Conservation (phyloP, 2,113 vertebrate species). For the Heterotis niloticus region DNA sequence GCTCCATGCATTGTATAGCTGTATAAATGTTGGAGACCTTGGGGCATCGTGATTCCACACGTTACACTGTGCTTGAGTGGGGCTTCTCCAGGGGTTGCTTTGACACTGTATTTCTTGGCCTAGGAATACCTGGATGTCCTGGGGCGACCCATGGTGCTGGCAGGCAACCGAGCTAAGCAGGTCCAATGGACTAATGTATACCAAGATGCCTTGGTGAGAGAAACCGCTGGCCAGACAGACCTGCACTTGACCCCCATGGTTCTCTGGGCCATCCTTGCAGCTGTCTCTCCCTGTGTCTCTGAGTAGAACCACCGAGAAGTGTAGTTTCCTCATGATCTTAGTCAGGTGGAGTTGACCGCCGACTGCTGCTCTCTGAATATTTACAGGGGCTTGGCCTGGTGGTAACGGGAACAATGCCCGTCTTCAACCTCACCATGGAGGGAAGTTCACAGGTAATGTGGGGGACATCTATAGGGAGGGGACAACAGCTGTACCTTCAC, state of each 20-base stretch:
- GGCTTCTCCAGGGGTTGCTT: too few relatives aligned
- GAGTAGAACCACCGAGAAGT: neutral
- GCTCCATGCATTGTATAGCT: too few relatives aligned
- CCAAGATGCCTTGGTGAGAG: slow-evolving; percentile 89
- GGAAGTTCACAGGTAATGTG: slow-evolving; percentile 80
- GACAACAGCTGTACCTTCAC: too few relatives aligned
- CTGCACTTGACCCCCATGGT: too few relatives aligned
- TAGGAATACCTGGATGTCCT: slow-evolving; percentile 97
- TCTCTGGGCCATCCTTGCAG: too few relatives aligned
- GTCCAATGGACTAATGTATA: slow-evolving; percentile 99
- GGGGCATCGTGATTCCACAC: too few relatives aligned
- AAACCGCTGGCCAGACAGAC: neutral
- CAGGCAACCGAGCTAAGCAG: slow-evolving; percentile 89
- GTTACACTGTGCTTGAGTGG: too few relatives aligned
- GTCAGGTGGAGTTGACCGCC: neutral
- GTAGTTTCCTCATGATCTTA: neutral
- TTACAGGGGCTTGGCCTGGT: slow-evolving; percentile 92
- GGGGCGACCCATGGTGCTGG: slow-evolving; percentile 96
- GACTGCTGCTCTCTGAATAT: slow-evolving; percentile 1
- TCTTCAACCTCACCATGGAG: slow-evolving; percentile 93
- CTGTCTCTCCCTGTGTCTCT: neutral
- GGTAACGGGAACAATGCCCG: slow-evolving; percentile 91
- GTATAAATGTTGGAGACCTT: too few relatives aligned
- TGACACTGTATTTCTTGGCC: slow-evolving; percentile 21
- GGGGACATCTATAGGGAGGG: neutral